phyloP scores from a whole-genome alignment of 2,113 vertebrate species.

The Proterorhinus semilunaris region DNA sequence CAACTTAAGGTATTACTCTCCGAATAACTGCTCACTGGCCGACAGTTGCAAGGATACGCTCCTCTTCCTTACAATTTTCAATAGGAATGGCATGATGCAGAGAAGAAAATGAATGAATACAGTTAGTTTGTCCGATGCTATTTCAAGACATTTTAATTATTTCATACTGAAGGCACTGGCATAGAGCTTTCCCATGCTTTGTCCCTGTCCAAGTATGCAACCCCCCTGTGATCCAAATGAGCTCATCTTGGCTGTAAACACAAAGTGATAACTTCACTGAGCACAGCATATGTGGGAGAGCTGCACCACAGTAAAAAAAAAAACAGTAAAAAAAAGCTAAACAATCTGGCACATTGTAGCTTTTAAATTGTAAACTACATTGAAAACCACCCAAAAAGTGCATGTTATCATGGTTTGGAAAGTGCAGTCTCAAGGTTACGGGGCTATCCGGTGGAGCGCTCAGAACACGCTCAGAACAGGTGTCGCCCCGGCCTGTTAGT shows the following conservation, averaged over 20 bases:
- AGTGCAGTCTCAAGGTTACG: slow-evolving; percentile 72
- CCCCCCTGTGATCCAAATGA: slow-evolving; percentile 1
- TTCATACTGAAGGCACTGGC: background rate
- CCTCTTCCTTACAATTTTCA: too few relatives aligned
- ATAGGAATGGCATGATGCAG: too few relatives aligned
- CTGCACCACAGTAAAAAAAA: background rate
- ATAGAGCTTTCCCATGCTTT: background rate
- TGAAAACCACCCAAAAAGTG: slow-evolving; percentile 27
- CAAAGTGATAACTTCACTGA: slow-evolving; percentile 1
- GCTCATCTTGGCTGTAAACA: slow-evolving; percentile 18
- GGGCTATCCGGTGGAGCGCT: slow-evolving; percentile 58
- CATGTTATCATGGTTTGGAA: slow-evolving; percentile 50
- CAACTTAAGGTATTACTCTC: too few relatives aligned
- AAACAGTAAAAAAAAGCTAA: slow-evolving; percentile 5
- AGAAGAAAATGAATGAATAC: too few relatives aligned
- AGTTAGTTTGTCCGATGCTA: too few relatives aligned
- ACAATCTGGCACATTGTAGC: background rate
- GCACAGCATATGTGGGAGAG: slow-evolving; percentile 7
- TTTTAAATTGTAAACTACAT: slow-evolving; percentile 29
- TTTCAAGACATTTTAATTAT: background rate
- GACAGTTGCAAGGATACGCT: too few relatives aligned
- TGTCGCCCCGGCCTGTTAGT: slow-evolving; percentile 70
- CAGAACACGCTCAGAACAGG: slow-evolving; percentile 70
- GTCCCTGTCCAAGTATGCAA: slow-evolving; percentile 1
- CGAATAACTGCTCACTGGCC: too few relatives aligned